Base-by-base conservation (phyloP, 2,797 vertebrate genomes). In the Potorous gilbertii region DNA sequence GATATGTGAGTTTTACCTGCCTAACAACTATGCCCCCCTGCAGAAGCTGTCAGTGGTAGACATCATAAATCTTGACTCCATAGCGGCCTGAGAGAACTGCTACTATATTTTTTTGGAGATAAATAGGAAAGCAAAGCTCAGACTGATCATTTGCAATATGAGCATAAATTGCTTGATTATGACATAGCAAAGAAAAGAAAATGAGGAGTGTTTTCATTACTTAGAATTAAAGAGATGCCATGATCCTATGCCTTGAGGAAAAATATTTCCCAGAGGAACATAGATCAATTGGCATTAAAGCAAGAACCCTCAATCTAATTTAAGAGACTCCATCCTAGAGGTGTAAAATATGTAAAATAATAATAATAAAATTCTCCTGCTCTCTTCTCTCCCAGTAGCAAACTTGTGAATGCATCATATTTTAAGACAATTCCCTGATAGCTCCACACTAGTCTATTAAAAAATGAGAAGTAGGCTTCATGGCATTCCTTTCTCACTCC, bases 171-270 rank as follows among this genome's bases (percentile, higher is more conserved):
- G 46, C 31, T 31, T 34, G 21, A 27, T 87, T 21, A 54, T 62
- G 91, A 55, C 55, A 93, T 13, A 87, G 28, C 52, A 55, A 87
- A 91, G 92, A 91, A 87, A 55, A 50, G 57, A 52, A 90, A 81
- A 55, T 16, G 46, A 24, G 46, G 62, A 89, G 81, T 91, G 24
- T 54, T 56, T 81, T 89, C 54, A 56, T 96, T 50, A 92, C 21
- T 18, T 29, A 56, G 62, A 87, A n/a, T 93, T 95, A 92, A 93
- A 93, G 81, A 93, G 87, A 56, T 93, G 52, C 93, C 90, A 93
- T 90, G 57, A 40, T 90, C 55, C 91, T 92, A 92, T 34, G 92
- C 57, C 90, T 91, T 90, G 29, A 56, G 66, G 56, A 95, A 81
- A 92, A 92, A 93, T 92, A 89, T 31, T 87, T 93, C 92, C 91